phyloP scores from a whole-genome alignment of 2,113 vertebrate species.

The Elephas maximus region DNA sequence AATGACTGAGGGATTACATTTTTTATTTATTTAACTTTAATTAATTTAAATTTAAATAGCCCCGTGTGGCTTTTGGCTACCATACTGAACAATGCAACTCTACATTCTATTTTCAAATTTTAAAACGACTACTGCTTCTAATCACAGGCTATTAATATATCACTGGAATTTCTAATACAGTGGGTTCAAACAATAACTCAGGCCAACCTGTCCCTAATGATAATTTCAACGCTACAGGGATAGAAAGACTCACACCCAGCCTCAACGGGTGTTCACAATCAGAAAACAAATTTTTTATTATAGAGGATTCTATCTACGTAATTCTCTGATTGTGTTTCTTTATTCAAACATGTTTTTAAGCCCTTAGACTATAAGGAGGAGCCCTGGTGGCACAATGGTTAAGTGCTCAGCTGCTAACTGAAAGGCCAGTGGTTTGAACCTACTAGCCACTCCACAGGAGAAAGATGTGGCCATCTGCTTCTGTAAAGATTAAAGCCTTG shows the following conservation, averaged over 20 bases:
- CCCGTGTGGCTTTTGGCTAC: neutral
- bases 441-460: no score
- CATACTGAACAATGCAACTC: neutral
- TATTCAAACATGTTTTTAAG: slow-evolving; percentile 17
- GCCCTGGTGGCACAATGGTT: no score
- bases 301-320: neutral
- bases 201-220: neutral
- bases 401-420: no score
- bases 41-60: slow-evolving; percentile 45
- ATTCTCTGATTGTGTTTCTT: slow-evolving; percentile 16
- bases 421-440: no score
- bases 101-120: slow-evolving; percentile 42
- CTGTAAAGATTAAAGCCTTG: no score
- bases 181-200: slow-evolving; percentile 5
- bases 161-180: neutral
- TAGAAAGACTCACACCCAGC: neutral
- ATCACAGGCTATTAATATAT: neutral
- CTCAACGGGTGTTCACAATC: neutral
- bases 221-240: slow-evolving; percentile 22
- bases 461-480: no score
- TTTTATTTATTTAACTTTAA: neutral
- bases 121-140: slow-evolving; percentile 55
- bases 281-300: slow-evolving; percentile 39
- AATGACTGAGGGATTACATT: neutral
- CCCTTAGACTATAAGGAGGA: neutral